Conservation (phyloP, 2,797 vertebrate species). For the Sphaeramia orbicularis region DNA sequence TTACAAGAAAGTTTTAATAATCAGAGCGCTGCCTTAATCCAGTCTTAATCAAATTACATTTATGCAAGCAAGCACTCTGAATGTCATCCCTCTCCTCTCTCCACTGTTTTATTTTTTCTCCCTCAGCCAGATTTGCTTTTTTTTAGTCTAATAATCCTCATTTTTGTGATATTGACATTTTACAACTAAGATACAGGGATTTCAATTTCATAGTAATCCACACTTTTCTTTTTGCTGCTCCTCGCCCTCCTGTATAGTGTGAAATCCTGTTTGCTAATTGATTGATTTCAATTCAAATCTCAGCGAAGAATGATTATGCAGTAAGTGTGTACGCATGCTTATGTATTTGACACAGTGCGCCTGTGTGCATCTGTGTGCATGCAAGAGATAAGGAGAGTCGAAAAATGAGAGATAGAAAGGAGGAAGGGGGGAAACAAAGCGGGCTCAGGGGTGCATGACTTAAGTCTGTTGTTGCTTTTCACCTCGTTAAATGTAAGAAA, state of each 20-base stretch:
- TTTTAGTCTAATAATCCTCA: conserved; percentile 25
- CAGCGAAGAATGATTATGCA: conserved; percentile 49
- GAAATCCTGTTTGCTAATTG: conserved; percentile 75
- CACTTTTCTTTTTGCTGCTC: conserved; percentile 44
- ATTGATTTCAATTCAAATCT: conserved; percentile 72
- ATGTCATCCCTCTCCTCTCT: conserved; percentile 17
- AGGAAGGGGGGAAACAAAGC: conserved; percentile 9
- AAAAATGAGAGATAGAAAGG: conserved; percentile 26
- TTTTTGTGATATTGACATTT: conserved; percentile 51
- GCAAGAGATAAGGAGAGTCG: conserved; percentile 23
- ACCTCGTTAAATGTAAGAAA: conserved; percentile 50
- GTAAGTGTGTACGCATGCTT: conserved; percentile 32
- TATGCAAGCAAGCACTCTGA: conserved; percentile 1
- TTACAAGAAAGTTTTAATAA: conserved; percentile 61
- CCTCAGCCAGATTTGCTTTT: conserved; percentile 23
- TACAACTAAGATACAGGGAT: conserved; percentile 46
- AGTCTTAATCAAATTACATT: conserved; percentile 35
- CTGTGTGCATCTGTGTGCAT: conserved; percentile 43
- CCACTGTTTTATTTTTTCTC: conserved; percentile 24
- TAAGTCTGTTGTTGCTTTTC: conserved; percentile 47
- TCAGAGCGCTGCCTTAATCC: conserved; percentile 38
- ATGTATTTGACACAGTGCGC: conserved; percentile 23
- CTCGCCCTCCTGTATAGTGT: conserved; percentile 66
- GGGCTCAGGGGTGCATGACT: conserved; percentile 27
- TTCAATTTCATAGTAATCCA: conserved; percentile 58